These are phyloP conservation scores for Mactromeris polynyma DNA, from an alignment of 2,888 invertebrate species.

Conservation along the genomic window DNA sequence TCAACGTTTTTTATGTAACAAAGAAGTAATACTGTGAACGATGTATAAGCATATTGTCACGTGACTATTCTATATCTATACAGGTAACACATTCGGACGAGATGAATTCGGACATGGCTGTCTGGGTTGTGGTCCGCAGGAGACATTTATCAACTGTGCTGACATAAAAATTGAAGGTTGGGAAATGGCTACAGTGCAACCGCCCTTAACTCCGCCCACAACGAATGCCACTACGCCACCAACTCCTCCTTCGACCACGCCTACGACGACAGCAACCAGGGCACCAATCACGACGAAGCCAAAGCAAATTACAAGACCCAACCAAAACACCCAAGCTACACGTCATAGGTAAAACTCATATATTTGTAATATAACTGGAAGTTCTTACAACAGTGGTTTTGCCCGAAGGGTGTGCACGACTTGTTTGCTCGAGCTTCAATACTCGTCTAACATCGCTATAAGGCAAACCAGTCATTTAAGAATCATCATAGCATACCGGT, in stretches of 20 bases:
- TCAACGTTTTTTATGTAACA: too few relatives aligned
- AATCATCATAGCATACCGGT: too few relatives aligned
- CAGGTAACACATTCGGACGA: constrained; percentile 60
- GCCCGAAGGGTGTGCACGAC: too few relatives aligned
- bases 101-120: constrained; percentile 50
- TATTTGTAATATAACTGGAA: too few relatives aligned
- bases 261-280: constrained; percentile 14
- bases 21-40: too few relatives aligned
- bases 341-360: constrained; percentile 9
- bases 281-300: constrained; percentile 22
- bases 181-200: constrained; percentile 13
- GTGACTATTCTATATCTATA: not conserved
- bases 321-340: not conserved
- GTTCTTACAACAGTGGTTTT: too few relatives aligned
- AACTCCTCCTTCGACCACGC: constrained; percentile 12
- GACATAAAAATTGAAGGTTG: constrained; percentile 61
- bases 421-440: too few relatives aligned
- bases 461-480: too few relatives aligned
- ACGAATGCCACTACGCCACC: not conserved
- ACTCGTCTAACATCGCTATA: too few relatives aligned
- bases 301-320: constrained; percentile 2
- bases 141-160: constrained; percentile 66
- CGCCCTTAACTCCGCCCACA: constrained; percentile 19
- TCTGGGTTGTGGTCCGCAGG: constrained; percentile 62
- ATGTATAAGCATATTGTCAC: not conserved